A percentile compares a stretch with the other conserved stretches of the same genome.
phyloP scores from a whole-genome alignment of 1,140 invertebrate species.

The Drosophila lacteicornis region DNA sequence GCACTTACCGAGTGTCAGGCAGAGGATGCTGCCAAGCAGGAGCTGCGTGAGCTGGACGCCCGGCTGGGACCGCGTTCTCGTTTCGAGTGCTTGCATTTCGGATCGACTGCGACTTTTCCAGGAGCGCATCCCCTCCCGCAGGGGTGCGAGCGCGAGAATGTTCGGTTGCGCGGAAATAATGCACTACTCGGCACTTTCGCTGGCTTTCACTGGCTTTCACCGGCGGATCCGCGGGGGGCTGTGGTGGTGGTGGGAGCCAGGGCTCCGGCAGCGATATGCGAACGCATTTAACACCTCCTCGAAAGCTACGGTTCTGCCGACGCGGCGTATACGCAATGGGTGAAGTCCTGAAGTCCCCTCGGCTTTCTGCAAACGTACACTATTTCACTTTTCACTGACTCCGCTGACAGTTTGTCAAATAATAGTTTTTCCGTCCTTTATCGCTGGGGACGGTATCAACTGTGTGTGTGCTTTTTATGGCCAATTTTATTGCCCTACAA shows the following conservation, averaged over 20 bases:
- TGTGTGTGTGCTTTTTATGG: conserved; percentile 51
- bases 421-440: conserved; percentile 53
- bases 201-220: conserved; percentile 38
- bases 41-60: conserved; percentile 61
- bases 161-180: conserved; percentile 80
- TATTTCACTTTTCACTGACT: conserved; percentile 53
- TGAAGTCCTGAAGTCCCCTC: not conserved
- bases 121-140: conserved; percentile 59
- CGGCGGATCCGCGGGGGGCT: conserved; percentile 8
- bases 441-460: conserved; percentile 36
- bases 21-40: conserved; percentile 64
- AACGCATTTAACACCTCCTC: conserved; percentile 70
- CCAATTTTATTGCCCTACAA: conserved; percentile 58
- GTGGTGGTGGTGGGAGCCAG: conserved; percentile 28
- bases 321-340: conserved; percentile 62
- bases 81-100: conserved; percentile 66
- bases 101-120: conserved; percentile 64
- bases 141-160: conserved; percentile 44
- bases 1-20: conserved; percentile 72
- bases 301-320: conserved; percentile 38
- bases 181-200: conserved; percentile 70
- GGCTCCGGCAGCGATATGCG: conserved; percentile 54
- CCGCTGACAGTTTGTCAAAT: conserved; percentile 51
- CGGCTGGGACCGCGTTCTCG: conserved; percentile 41
- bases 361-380: conserved; percentile 54